Evolutionary conservation across 2,888 invertebrate species (phyloP).

Genomic region (Lithophane socia): DNA sequence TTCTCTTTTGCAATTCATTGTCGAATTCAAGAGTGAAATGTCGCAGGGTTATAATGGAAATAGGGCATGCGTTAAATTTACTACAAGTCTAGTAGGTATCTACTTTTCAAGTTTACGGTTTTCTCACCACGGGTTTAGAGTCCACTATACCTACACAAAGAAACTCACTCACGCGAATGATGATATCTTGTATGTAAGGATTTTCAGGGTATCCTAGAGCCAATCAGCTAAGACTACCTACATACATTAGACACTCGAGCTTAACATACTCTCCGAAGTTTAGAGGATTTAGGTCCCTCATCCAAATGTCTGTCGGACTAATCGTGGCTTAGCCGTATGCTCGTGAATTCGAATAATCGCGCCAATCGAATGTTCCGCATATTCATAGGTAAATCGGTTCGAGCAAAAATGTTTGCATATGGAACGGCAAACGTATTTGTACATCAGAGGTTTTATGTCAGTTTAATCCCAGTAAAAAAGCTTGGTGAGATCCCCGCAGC

Average conservation of each 20-base stretch:
- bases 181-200: slow-evolving; percentile 44
- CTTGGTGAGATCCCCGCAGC: slow-evolving; percentile 58
- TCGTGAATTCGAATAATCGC: slow-evolving; percentile 58
- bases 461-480: slow-evolving; percentile 63
- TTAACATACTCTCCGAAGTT: slow-evolving; percentile 56
- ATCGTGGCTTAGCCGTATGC: slow-evolving; percentile 54
- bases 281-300: slow-evolving; percentile 61
- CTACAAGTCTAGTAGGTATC: neutral
- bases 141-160: slow-evolving; percentile 13
- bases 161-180: slow-evolving; percentile 34
- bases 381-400: slow-evolving; percentile 60
- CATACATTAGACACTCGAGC: slow-evolving; percentile 43
- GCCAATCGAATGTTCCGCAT: slow-evolving; percentile 54
- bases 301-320: slow-evolving; percentile 58
- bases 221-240: slow-evolving; percentile 56
- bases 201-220: slow-evolving; percentile 54
- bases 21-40: neutral
- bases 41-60: neutral
- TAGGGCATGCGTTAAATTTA: neutral
- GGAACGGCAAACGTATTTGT: slow-evolving; percentile 59
- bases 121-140: slow-evolving; percentile 4
- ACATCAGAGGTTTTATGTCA: slow-evolving; percentile 53
- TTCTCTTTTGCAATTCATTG: slow-evolving; percentile 3
- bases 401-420: slow-evolving; percentile 57
- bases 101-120: neutral